Evolutionary conservation across 2,113 vertebrate genomes (phyloP), one percentile per base, ranked within the genome.

Genomic region (Rhegmatorhina hoffmannsi): DNA sequence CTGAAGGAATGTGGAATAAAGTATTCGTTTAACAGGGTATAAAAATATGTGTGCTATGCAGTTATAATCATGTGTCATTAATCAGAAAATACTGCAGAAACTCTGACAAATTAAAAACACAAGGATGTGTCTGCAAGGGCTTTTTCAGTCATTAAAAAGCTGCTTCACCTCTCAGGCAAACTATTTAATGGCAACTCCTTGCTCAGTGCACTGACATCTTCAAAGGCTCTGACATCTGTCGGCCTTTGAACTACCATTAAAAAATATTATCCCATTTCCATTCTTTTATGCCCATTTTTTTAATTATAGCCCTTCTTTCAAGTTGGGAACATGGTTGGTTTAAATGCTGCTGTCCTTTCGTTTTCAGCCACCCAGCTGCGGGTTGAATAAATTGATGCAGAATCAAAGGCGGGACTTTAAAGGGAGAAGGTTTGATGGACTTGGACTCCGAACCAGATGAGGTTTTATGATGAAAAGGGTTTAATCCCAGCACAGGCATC

Each of bases 381-480:
- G 97, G 98, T 98, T 98, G 98, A 98, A 98, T 98, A 99, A 98
- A 99, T 99, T 99, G 98, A 99, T 99, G 99, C 98, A 96, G 98
- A 99, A 99, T 99, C 98, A 99, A 98, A 99, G 98, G 98, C 98
- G 97, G 98, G 98, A 99, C 98, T 99, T 99, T 99, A 99, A 99
- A 99, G 98, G 98, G 98, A 97, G 98, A 98, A 98, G 98, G 98
- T 99, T 98, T 99, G 99, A 99, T 99, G 99, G 99, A 99, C 99
- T 98, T 98, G 98, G 98, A 98, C 98, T 98, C 98, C 97, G 98
- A 98, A 99, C 98, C 99, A 99, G 99, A 99, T 99, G 99, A 99
- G 99, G 98, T 98, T 99, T 99, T 98, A 99, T 99, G 99, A 99
- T 99, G 99, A 99, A 99, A 99, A 99, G 98, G 97, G 98, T 98